Evolutionary conservation across 1,140 invertebrate genomes (phyloP).

Genomic region (Polyergus mexicanus): DNA sequence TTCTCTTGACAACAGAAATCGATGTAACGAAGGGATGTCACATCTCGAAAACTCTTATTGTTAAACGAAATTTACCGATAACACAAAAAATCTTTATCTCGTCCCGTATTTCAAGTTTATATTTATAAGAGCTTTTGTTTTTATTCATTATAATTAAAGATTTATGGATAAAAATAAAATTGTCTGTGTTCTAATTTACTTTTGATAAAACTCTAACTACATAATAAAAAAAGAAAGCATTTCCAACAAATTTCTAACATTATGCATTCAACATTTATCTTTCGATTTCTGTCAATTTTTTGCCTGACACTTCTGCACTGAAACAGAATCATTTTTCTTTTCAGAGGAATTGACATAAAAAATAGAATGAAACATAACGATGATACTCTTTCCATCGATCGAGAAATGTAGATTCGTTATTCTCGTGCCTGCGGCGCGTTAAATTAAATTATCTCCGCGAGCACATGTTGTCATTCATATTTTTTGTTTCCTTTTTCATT

Average conservation of each 20-base stretch:
- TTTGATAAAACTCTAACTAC: conserved; percentile 1
- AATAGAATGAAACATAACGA: background rate
- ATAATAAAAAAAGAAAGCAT: background rate
- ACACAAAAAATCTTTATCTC: background rate
- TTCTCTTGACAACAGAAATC: background rate
- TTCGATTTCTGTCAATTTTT: conserved; percentile 7
- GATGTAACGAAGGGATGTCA: background rate
- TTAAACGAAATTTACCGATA: background rate
- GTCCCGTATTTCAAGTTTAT: background rate
- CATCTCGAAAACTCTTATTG: background rate
- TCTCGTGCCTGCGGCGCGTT: background rate
- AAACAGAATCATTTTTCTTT: conserved; percentile 1
- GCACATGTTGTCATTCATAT: conserved; percentile 48
- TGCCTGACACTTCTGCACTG: background rate
- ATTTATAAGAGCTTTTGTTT: background rate
- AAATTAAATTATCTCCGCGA: conserved; percentile 49
- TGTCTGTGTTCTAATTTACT: background rate
- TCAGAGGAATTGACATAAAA: background rate
- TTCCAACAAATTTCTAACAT: background rate
- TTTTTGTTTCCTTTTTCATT: background rate
- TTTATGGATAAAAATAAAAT: background rate
- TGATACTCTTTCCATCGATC: conserved; percentile 32
- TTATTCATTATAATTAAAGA: background rate
- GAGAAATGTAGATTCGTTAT: conserved; percentile 31
- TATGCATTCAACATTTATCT: background rate